A percentile compares a stretch with the other conserved stretches of the same genome.
Evolutionary conservation across 2,888 invertebrate genomes (phyloP).

Genomic region (Adineta ricciae): DNA sequence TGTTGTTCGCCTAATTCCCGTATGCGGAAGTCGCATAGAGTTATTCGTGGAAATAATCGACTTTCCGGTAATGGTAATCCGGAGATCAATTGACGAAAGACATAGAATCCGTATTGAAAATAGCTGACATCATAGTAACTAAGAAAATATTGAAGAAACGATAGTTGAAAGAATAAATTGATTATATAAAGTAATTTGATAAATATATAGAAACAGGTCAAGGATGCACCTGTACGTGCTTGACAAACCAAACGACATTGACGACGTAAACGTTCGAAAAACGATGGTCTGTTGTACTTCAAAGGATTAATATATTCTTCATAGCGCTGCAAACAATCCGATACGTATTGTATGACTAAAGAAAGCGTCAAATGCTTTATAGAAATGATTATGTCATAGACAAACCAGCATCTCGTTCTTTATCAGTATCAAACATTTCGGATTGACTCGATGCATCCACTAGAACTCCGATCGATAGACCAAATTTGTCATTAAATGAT

Average conservation of each 20-base stretch:
- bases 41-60: constrained; percentile 31
- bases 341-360: background rate
- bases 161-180: background rate
- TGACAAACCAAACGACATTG: background rate
- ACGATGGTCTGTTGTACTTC: no score
- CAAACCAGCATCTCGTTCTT: constrained; percentile 18
- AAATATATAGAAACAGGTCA: background rate
- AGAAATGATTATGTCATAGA: background rate
- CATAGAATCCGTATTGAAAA: background rate
- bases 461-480: constrained; percentile 25
- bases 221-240: background rate
- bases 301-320: background rate
- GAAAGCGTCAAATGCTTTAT: background rate
- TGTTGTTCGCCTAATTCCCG: constrained; percentile 31
- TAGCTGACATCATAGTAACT: constrained; percentile 6
- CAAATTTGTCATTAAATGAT: constrained; percentile 32
- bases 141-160: constrained; percentile 12
- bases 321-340: background rate
- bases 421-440: constrained; percentile 24
- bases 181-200: background rate
- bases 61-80: background rate
- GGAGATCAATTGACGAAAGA: background rate
- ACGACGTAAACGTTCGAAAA: background rate
- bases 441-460: constrained; percentile 24
- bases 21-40: constrained; percentile 32